phyloP scores from a whole-genome alignment of 1,140 invertebrate genomes.

The Teleogryllus occipitalis region DNA sequence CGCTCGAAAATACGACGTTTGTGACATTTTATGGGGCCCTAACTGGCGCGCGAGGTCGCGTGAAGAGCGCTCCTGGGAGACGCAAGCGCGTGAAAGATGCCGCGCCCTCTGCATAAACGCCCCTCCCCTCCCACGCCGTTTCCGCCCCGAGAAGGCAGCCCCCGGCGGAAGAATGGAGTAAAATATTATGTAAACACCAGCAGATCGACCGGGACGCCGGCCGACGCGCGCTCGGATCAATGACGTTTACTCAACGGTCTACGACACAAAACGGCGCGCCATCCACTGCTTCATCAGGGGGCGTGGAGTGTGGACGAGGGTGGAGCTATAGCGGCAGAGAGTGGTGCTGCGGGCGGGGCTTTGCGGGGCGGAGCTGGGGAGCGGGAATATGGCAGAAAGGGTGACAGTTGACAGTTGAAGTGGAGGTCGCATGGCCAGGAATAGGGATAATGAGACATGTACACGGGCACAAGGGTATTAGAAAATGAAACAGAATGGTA shows the following conservation, averaged over 20 bases:
- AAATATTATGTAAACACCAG: not conserved
- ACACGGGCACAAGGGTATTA: no score
- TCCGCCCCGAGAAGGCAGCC: not conserved
- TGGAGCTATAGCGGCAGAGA: no score
- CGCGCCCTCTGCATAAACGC: not conserved
- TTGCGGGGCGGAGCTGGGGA: no score
- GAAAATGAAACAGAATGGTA: no score
- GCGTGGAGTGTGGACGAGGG: not conserved
- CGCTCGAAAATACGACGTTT: not conserved
- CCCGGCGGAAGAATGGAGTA: not conserved
- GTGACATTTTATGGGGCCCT: not conserved
- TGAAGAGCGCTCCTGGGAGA: no score
- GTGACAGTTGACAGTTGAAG: no score
- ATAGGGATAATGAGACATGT: no score
- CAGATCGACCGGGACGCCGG: no score
- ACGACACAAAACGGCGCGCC: not conserved
- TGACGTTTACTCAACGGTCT: not conserved
- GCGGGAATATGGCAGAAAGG: no score
- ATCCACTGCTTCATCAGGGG: not conserved
- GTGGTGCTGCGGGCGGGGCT: no score
- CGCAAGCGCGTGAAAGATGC: not conserved
- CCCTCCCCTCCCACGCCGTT: not conserved
- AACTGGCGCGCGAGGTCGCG: not conserved
- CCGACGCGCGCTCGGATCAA: not conserved
- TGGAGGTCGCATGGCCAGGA: no score